phyloP scores from a whole-genome alignment of 2,888 invertebrate species.

The Watsonalla binaria region DNA sequence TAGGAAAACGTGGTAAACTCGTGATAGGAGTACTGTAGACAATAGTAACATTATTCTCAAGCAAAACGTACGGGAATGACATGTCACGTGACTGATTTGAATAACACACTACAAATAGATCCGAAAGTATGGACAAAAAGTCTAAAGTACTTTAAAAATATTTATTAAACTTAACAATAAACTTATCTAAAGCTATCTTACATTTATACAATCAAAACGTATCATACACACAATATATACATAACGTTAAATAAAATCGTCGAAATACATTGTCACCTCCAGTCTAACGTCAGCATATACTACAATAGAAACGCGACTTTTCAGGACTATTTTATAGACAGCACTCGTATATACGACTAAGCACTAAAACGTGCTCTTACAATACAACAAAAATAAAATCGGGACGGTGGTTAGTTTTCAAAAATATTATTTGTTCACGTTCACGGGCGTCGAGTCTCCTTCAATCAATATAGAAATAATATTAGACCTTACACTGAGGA shows the following conservation, averaged over 20 bases:
- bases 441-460: background rate
- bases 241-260: conserved; percentile 16
- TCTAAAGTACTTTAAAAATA: conserved; percentile 35
- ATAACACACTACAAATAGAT: too few relatives aligned
- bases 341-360: conserved; percentile 24
- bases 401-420: conserved; percentile 1
- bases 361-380: conserved; percentile 52
- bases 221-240: conserved; percentile 37
- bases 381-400: conserved; percentile 5
- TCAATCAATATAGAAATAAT: background rate
- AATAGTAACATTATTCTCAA: too few relatives aligned
- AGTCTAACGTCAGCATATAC: conserved; percentile 13
- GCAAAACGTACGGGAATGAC: too few relatives aligned
- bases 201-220: conserved; percentile 56
- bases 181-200: conserved; percentile 56
- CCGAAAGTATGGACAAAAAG: conserved; percentile 5
- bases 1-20: too few relatives aligned
- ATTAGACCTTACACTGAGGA: too few relatives aligned
- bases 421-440: background rate
- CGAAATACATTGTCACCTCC: conserved; percentile 14
- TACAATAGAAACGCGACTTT: conserved; percentile 13
- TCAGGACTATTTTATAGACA: conserved; percentile 4
- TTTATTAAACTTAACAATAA: conserved; percentile 66
- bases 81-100: too few relatives aligned
- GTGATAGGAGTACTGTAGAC: too few relatives aligned